A percentile compares a stretch with the other conserved stretches of the same genome.
Conservation (phyloP, 2,888 invertebrate genomes). For the Coelogynopora nodosa region DNA sequence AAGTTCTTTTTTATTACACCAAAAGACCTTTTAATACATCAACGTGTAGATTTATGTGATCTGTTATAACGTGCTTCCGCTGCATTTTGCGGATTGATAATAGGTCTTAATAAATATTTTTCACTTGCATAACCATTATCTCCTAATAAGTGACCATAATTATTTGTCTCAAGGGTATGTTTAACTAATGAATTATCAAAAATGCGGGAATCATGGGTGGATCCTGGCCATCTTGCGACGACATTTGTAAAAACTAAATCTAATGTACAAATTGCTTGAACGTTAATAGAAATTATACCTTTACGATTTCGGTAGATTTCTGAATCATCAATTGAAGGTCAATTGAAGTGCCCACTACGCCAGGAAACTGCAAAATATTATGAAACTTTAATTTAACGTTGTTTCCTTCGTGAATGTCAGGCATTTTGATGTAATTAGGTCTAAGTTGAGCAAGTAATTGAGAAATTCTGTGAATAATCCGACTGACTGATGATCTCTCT, state of each 20-base stretch:
- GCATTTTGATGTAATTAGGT: constrained; percentile 28
- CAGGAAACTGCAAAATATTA: constrained; percentile 22
- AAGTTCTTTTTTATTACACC: constrained; percentile 33
- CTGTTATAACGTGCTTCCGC: constrained; percentile 30
- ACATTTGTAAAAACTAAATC: constrained; percentile 27
- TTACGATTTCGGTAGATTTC: constrained; percentile 21
- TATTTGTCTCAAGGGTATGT: constrained; percentile 8
- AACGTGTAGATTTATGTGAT: constrained; percentile 27
- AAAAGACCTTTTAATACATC: not conserved
- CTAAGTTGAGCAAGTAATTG: not conserved
- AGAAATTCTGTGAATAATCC: constrained; percentile 26
- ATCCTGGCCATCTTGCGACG: constrained; percentile 27
- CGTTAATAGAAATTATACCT: constrained; percentile 26
- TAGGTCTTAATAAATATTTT: constrained; percentile 29
- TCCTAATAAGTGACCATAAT: constrained; percentile 13
- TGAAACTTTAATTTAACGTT: constrained; percentile 33
- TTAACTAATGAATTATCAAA: constrained; percentile 17
- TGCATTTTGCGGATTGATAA: constrained; percentile 8
- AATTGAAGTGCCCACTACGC: not conserved
- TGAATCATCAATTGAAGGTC: constrained; percentile 19
- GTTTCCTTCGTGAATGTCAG: constrained; percentile 4
- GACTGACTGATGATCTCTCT: not conserved
- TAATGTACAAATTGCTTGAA: constrained; percentile 12
- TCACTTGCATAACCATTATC: constrained; percentile 31
- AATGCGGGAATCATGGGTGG: constrained; percentile 35